phyloP scores from a whole-genome alignment of 2,888 invertebrate species.

The Aromia moschata region DNA sequence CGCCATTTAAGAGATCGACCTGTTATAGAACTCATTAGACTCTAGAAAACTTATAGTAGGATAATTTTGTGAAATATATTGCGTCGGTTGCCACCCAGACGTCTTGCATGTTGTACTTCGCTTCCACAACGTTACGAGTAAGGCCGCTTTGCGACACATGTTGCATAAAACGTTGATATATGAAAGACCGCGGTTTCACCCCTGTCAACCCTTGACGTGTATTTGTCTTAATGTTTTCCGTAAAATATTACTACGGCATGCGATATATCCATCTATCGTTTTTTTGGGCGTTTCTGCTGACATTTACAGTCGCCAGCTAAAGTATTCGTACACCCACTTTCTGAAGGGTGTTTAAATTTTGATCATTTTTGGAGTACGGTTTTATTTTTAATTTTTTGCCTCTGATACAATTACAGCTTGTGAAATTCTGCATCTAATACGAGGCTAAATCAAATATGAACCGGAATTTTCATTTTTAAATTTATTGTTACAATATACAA shows the following conservation, averaged over 20 bases:
- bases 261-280: constrained; percentile 1
- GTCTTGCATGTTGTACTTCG: constrained; percentile 26
- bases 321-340: background rate
- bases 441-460: no score
- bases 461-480: no score
- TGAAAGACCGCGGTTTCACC: constrained; percentile 25
- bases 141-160: constrained; percentile 35
- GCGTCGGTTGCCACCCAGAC: constrained; percentile 17
- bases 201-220: constrained; percentile 29
- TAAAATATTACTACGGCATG: constrained; percentile 26
- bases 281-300: constrained; percentile 7
- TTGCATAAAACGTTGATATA: constrained; percentile 33
- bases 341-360: no score
- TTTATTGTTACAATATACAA: no score
- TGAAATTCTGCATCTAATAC: no score
- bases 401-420: no score
- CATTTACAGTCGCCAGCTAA: background rate
- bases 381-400: no score
- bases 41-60: no score
- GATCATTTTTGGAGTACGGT: no score
- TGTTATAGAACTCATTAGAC: no score
- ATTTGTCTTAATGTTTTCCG: constrained; percentile 34
- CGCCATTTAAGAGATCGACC: background rate
- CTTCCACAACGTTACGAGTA: constrained; percentile 19
- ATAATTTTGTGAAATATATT: no score